These are phyloP conservation scores for Halesus radiatus DNA, from an alignment of 1,140 invertebrate species.

Conservation along the genomic window DNA sequence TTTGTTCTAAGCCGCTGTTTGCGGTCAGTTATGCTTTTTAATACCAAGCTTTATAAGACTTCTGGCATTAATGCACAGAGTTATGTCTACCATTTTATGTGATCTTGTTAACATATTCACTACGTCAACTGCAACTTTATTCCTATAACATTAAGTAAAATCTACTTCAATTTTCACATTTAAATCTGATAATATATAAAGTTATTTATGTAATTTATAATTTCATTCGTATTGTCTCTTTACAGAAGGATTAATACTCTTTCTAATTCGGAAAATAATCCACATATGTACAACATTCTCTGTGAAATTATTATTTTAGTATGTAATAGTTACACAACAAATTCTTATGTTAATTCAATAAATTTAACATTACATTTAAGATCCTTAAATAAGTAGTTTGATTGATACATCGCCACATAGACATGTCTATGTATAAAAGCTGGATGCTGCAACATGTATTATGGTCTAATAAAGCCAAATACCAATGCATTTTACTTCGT, in stretches of 20 bases:
- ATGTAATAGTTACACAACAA: neutral
- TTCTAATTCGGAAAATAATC: neutral
- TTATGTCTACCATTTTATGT: neutral
- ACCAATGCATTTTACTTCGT: constrained; percentile 58
- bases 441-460: constrained; percentile 58
- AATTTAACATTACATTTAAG: constrained; percentile 24
- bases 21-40: neutral
- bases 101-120: neutral
- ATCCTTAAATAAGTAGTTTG: constrained; percentile 52
- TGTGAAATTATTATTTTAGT: too few relatives aligned
- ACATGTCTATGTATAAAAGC: constrained; percentile 56
- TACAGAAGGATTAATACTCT: neutral
- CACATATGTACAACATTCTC: neutral
- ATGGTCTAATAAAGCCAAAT: constrained; percentile 59
- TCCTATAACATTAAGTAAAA: neutral
- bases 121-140: neutral
- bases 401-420: constrained; percentile 59
- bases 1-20: neutral
- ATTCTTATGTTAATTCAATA: neutral
- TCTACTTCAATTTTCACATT: neutral
- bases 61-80: too few relatives aligned
- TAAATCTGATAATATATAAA: too few relatives aligned
- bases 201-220: too few relatives aligned
- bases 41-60: too few relatives aligned
- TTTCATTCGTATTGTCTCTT: neutral